A percentile compares a stretch with the other conserved stretches of the same genome.
Conservation (phyloP, 2,888 invertebrate species). For the Xylota segnis region DNA sequence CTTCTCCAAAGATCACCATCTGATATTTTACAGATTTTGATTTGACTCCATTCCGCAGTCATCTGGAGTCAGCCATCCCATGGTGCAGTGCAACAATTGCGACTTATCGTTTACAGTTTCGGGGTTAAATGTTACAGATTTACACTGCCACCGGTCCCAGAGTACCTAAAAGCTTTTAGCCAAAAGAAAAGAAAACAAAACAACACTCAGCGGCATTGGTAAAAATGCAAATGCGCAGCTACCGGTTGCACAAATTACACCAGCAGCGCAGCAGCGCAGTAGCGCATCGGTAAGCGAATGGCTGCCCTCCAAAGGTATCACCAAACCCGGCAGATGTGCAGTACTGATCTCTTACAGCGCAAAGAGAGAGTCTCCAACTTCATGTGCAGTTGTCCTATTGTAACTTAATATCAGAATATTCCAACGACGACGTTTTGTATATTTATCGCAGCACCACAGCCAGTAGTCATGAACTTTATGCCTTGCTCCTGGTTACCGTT, state of each 20-base stretch:
- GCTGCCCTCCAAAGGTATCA: slow-evolving; percentile 8
- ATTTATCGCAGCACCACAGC: slow-evolving; percentile 66
- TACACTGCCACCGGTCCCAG: slow-evolving; percentile 12
- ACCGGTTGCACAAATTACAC: slow-evolving; percentile 58
- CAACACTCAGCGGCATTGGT: slow-evolving; percentile 36
- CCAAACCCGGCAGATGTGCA: slow-evolving; percentile 52
- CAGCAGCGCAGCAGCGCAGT: slow-evolving; percentile 2
- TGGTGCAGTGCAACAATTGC: slow-evolving; percentile 14
- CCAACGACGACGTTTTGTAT: slow-evolving; percentile 57
- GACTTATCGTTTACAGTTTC: slow-evolving; percentile 32
- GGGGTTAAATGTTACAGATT: slow-evolving; percentile 51
- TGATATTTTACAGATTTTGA: neutral
- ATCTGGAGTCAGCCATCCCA: slow-evolving; percentile 16
- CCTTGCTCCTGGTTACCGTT: slow-evolving; percentile 72
- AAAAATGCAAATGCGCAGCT: slow-evolving; percentile 56
- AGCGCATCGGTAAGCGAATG: slow-evolving; percentile 24
- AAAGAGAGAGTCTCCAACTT: slow-evolving; percentile 16
- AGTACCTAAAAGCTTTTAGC: slow-evolving; percentile 26
- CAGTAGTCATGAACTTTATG: slow-evolving; percentile 75
- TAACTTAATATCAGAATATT: slow-evolving; percentile 73
- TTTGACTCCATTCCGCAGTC: neutral
- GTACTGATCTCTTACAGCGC: slow-evolving; percentile 48
- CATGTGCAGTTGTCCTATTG: slow-evolving; percentile 61
- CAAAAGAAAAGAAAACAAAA: neutral
- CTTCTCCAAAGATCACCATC: neutral